Conservation (phyloP, 64 coral and sea anemone genomes). For the Actinia tenebrosa region DNA sequence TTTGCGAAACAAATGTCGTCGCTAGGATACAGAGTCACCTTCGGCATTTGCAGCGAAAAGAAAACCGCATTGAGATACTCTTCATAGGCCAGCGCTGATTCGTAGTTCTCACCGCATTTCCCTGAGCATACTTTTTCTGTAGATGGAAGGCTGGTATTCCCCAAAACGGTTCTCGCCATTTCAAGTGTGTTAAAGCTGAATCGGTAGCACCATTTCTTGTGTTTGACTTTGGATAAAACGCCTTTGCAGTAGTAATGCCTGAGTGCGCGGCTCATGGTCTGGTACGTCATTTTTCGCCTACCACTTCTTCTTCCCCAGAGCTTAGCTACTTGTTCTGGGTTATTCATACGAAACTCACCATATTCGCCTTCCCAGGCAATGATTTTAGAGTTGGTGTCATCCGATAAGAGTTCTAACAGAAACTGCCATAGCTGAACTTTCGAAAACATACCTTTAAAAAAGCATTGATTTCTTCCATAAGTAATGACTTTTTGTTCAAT, state of each 20-base stretch:
- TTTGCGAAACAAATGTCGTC: background rate
- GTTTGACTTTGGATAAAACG: slow-evolving; percentile 16
- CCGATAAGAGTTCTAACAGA: slow-evolving; percentile 12
- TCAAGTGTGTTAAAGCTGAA: slow-evolving; percentile 21
- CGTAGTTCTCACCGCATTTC: background rate
- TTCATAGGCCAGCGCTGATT: background rate
- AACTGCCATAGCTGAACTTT: slow-evolving; percentile 19
- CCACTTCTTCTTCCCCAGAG: slow-evolving; percentile 36
- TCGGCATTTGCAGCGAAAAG: background rate
- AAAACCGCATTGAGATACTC: background rate
- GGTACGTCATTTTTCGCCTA: slow-evolving; percentile 37
- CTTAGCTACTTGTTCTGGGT: slow-evolving; percentile 2
- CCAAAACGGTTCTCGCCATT: background rate
- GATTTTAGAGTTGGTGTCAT: background rate
- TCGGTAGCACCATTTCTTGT: slow-evolving; percentile 26
- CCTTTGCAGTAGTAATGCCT: slow-evolving; percentile 42
- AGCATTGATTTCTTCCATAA: background rate
- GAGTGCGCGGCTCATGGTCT: slow-evolving; percentile 31
- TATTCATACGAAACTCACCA: slow-evolving; percentile 25
- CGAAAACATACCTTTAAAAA: background rate
- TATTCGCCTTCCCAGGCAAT: slow-evolving; percentile 30
- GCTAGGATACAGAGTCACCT: background rate
- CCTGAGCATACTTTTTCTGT: background rate
- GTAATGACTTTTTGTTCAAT: background rate
- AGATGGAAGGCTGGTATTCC: background rate